Conservation (phyloP, 2,888 invertebrate genomes). For the Tetragonisca angustula region DNA sequence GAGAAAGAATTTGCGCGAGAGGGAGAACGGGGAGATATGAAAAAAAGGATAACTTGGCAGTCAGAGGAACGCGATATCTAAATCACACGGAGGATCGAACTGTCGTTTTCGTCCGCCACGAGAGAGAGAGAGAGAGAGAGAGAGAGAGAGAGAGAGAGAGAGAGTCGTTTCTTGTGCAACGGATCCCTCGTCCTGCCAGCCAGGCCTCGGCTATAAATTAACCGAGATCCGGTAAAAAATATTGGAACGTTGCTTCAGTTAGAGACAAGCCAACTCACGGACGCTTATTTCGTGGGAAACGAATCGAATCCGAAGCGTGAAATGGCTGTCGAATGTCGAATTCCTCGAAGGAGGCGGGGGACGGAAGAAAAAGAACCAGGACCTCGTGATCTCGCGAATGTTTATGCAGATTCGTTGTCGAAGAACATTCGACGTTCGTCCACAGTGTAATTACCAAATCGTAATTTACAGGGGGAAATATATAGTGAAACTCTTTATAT, state of each 20-base stretch:
- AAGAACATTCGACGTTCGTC: too few species aligned
- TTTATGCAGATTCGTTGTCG: too few species aligned
- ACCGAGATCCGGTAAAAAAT: conserved; percentile 4
- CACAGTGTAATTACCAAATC: too few species aligned
- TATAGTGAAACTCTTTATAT: too few species aligned
- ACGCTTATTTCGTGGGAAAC: not conserved
- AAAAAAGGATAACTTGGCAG: conserved; percentile 56
- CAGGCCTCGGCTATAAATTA: conserved; percentile 34
- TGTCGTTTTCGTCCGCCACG: conserved; percentile 44
- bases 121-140: conserved; percentile 25
- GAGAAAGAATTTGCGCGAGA: not conserved
- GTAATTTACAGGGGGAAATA: too few species aligned
- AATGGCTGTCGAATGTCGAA: too few species aligned
- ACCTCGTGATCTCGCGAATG: too few species aligned
- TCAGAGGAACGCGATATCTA: conserved; percentile 52
- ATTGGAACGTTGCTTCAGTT: not conserved
- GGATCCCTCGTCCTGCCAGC: not conserved
- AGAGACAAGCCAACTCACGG: not conserved
- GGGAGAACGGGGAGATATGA: conserved; percentile 5
- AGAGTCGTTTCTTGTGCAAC: conserved; percentile 1
- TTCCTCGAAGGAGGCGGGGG: too few species aligned
- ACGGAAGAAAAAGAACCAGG: too few species aligned
- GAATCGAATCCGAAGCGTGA: not conserved
- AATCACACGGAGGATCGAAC: conserved; percentile 58
- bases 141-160: conserved; percentile 29